These are phyloP conservation scores for Petrocephalus zakoni DNA, from an alignment of 2,113 vertebrate species.

Conservation along the genomic window DNA sequence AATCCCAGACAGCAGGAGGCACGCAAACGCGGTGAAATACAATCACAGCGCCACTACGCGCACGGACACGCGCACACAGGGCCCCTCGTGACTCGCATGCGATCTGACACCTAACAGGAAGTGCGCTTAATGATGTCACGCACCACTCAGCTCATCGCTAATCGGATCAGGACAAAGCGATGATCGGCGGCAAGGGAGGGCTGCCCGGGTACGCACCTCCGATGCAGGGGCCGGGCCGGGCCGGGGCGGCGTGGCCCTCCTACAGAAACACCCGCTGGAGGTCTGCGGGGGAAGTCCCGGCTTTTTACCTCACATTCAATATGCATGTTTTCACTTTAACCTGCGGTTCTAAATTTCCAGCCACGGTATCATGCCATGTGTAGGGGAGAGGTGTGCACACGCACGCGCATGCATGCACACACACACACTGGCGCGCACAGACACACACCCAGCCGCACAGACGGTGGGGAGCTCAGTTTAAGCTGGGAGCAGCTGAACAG, in stretches of 20 bases:
- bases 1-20: conserved; percentile 10
- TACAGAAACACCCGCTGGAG: not conserved
- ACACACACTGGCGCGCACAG: not conserved
- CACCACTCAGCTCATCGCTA: conserved; percentile 8
- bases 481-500: not conserved
- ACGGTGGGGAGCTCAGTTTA: not conserved
- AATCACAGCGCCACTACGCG: not conserved
- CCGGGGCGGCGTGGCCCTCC: not conserved
- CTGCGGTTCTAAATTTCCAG: not conserved
- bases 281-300: not conserved
- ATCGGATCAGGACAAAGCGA: conserved; percentile 26
- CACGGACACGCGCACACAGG: not conserved
- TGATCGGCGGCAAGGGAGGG: conserved; percentile 26
- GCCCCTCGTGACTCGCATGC: conserved; percentile 18
- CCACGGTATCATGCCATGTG: not conserved
- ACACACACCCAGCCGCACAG: not conserved
- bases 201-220: not conserved
- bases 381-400: not conserved
- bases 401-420: not conserved
- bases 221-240: not conserved
- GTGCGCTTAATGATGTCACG: conserved; percentile 24
- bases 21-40: not conserved
- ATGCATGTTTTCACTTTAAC: not conserved
- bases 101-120: conserved; percentile 29
- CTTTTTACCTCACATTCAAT: not conserved